These are phyloP conservation scores for Brachirus orientalis DNA, from an alignment of 2,113 vertebrate species.

Conservation along the genomic window DNA sequence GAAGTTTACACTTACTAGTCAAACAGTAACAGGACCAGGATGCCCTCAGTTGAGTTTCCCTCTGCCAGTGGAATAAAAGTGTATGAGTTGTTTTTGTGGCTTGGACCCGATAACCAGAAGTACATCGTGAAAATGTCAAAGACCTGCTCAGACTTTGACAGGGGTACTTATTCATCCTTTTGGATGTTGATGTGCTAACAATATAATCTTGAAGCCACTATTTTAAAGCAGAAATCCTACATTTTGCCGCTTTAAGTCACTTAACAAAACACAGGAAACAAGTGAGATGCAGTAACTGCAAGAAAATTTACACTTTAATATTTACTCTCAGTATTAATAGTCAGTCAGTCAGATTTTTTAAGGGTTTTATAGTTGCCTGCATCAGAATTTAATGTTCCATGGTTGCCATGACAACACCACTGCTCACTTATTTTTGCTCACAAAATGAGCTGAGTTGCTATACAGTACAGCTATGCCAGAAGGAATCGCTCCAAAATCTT, in stretches of 20 bases:
- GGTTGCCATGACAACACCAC: constrained; percentile 7
- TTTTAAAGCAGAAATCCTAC: too few species aligned
- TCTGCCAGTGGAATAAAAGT: too few species aligned
- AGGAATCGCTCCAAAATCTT: constrained; percentile 30
- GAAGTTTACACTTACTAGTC: too few species aligned
- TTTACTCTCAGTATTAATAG: neutral
- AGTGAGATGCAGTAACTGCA: neutral
- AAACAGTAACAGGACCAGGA: too few species aligned
- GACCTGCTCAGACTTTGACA: too few species aligned
- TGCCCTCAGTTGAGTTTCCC: too few species aligned
- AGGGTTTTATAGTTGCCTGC: neutral
- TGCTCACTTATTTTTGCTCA: constrained; percentile 13
- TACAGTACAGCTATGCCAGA: neutral
- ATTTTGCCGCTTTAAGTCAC: neutral
- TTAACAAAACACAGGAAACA: neutral
- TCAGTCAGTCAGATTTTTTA: neutral
- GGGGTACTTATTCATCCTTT: too few species aligned
- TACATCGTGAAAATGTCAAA: too few species aligned
- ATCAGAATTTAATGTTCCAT: neutral
- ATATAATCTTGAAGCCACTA: too few species aligned
- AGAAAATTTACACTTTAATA: neutral
- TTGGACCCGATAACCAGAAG: too few species aligned
- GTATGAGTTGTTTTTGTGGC: too few species aligned
- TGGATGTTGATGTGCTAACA: too few species aligned
- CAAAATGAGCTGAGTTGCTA: constrained; percentile 21